phyloP scores from a whole-genome alignment of 2,888 invertebrate species.

The Lepetodrilus schrolli region DNA sequence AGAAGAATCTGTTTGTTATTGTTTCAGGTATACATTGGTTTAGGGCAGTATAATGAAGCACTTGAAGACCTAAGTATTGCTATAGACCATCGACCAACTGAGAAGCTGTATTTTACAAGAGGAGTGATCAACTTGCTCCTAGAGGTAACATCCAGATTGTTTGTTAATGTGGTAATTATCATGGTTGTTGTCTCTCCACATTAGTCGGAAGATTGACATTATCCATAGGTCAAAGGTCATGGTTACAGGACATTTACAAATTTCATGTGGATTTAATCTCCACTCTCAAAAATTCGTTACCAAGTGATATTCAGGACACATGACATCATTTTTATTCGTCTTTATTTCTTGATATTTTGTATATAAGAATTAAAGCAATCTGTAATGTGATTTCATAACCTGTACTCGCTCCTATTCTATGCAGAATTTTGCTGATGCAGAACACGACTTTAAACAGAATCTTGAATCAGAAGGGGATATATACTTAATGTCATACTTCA shows the following conservation, averaged over 20 bases:
- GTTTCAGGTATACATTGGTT: constrained; percentile 56
- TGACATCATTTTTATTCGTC: too few species aligned
- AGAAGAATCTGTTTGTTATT: neutral
- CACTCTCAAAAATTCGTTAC: neutral
- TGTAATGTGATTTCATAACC: neutral
- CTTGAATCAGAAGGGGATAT: constrained; percentile 53
- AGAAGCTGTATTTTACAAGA: constrained; percentile 55
- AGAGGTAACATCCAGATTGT: constrained; percentile 45
- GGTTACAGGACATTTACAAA: neutral
- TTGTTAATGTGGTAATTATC: neutral
- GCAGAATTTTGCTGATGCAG: constrained; percentile 64
- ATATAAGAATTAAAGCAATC: neutral
- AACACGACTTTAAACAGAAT: constrained; percentile 59
- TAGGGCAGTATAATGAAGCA: constrained; percentile 55
- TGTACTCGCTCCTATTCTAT: constrained; percentile 12
- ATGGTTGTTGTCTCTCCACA: neutral
- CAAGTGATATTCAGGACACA: too few species aligned
- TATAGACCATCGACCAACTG: constrained; percentile 45
- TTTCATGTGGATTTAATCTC: too few species aligned
- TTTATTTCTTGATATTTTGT: neutral
- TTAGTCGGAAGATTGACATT: too few species aligned
- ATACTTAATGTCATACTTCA: constrained; percentile 56
- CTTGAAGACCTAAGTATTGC: constrained; percentile 56
- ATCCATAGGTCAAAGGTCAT: too few species aligned
- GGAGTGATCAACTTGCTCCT: constrained; percentile 58